Percentiles rank a stretch among this genome's conserved stretches.
Evolutionary conservation across 2,888 invertebrate species (phyloP).

Genomic region (Lochmaea crataegi): DNA sequence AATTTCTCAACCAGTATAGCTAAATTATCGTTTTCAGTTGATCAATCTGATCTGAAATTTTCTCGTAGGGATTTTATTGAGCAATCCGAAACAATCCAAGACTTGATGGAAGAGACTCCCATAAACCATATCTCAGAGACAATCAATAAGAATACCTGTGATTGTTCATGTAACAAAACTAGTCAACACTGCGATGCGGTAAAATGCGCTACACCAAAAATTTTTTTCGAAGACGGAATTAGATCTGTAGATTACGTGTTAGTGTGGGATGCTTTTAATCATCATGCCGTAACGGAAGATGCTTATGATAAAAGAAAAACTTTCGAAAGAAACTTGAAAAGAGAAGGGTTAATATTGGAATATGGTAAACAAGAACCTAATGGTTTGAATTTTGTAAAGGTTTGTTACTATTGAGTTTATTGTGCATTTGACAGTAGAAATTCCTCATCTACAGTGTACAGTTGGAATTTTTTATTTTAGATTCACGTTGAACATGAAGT

Average conservation of each 20-base stretch:
- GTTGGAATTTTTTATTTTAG: constrained; percentile 65
- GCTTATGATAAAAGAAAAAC: constrained; percentile 68
- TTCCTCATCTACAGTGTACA: neutral
- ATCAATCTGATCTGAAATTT: neutral
- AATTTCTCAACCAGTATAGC: neutral
- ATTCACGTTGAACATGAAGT: constrained; percentile 89
- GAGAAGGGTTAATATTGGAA: constrained; percentile 82
- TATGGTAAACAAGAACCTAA: constrained; percentile 74
- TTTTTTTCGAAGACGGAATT: constrained; percentile 77
- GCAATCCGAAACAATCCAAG: constrained; percentile 7
- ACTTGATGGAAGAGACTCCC: constrained; percentile 2
- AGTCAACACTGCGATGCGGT: constrained; percentile 43
- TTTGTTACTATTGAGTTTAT: constrained; percentile 50
- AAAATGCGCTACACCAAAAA: constrained; percentile 66
- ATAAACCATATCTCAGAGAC: neutral
- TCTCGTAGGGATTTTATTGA: constrained; percentile 15
- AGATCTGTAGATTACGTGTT: constrained; percentile 83
- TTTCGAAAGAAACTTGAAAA: constrained; percentile 78
- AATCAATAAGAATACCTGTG: neutral
- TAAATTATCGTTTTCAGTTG: neutral
- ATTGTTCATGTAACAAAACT: constrained; percentile 36
- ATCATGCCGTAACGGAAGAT: constrained; percentile 65
- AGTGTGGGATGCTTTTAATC: constrained; percentile 76
- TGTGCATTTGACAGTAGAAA: neutral
- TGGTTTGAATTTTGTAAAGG: constrained; percentile 83